phyloP scores from a whole-genome alignment of 2,113 vertebrate genomes.

The Notothenia coriiceps region DNA sequence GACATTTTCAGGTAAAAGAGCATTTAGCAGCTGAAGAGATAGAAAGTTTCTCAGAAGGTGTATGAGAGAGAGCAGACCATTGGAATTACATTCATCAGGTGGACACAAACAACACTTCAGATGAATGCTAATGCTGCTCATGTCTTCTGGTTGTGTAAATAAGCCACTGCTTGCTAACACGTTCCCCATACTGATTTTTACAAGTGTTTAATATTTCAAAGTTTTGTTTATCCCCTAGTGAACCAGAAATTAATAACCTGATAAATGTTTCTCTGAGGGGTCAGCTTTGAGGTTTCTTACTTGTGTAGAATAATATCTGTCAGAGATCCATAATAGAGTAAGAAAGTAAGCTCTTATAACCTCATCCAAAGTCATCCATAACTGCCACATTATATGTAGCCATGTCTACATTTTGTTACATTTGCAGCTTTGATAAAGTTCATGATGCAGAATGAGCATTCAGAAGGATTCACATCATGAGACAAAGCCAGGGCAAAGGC shows the following conservation, averaged over 20 bases:
- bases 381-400: constrained; percentile 46
- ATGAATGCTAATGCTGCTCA: constrained; percentile 1
- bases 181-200: background rate
- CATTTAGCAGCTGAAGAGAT: background rate
- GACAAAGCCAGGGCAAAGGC: constrained; percentile 62
- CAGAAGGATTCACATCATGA: constrained; percentile 42
- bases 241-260: background rate
- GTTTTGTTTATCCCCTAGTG: background rate
- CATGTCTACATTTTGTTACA: constrained; percentile 30
- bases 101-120: background rate
- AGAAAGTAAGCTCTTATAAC: constrained; percentile 56
- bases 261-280: background rate
- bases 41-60: background rate
- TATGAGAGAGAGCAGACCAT: background rate
- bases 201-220: background rate
- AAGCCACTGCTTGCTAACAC: background rate
- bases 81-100: background rate
- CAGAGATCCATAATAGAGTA: constrained; percentile 13
- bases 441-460: constrained; percentile 59
- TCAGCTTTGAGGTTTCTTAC: background rate
- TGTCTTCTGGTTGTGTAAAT: background rate
- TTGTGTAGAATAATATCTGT: background rate
- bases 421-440: constrained; percentile 47
- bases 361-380: constrained; percentile 25
- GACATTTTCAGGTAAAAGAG: background rate